Evolutionary conservation across 2,797 vertebrate genomes (phyloP).

Genomic region (Stomatorhinus walkeri): DNA sequence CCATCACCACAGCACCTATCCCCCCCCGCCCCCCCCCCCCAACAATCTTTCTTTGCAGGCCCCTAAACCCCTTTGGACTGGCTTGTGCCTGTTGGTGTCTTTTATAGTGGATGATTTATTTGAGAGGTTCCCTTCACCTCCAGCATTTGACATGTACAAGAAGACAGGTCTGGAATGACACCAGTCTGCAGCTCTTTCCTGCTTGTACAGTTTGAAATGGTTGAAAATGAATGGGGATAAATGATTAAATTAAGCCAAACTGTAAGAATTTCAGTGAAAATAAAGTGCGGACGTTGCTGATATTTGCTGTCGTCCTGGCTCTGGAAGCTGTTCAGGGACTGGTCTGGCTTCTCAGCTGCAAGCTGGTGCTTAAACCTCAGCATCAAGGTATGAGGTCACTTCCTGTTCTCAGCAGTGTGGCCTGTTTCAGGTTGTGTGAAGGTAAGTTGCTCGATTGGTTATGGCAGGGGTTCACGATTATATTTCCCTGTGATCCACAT

Average conservation of each 20-base stretch:
- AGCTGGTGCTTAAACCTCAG: background rate
- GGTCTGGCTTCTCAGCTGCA: background rate
- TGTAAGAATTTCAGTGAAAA: slow-evolving; percentile 46
- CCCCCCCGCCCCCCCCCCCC: background rate
- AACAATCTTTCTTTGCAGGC: background rate
- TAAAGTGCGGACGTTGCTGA: slow-evolving; percentile 14
- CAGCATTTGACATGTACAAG: slow-evolving; percentile 56
- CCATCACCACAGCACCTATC: no score
- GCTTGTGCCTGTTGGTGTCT: slow-evolving; percentile 54
- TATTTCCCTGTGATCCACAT: background rate
- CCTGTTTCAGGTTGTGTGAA: background rate
- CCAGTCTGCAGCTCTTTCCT: slow-evolving; percentile 50
- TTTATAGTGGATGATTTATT: slow-evolving; percentile 54
- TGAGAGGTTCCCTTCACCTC: slow-evolving; percentile 45
- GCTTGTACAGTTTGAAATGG: slow-evolving; percentile 58
- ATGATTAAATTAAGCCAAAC: slow-evolving; percentile 26
- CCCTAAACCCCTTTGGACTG: slow-evolving; percentile 39
- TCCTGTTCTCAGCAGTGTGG: background rate
- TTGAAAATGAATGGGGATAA: slow-evolving; percentile 22
- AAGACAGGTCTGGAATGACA: background rate
- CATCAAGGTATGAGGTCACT: background rate
- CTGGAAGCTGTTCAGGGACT: background rate
- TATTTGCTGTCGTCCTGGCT: background rate
- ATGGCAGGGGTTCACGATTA: background rate
- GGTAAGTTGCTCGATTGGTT: background rate